Percentiles rank a stretch among this genome's conserved stretches.
phyloP scores from a whole-genome alignment of 2,113 vertebrate genomes.

The Vidua chalybeata region DNA sequence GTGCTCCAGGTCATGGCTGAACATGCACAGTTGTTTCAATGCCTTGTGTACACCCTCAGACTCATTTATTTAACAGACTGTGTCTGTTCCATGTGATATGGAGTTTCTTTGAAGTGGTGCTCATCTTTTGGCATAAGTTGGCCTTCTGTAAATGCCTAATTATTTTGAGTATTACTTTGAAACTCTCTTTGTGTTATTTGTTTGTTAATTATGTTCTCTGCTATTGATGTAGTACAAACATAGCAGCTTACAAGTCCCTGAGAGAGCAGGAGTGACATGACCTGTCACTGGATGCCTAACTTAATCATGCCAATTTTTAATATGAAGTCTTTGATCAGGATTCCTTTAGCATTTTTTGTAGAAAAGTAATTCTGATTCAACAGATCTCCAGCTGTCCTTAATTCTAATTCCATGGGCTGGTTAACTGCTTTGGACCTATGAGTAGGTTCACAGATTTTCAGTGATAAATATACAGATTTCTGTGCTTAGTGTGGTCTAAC shows the following conservation, averaged over 20 bases:
- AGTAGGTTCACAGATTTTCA: neutral
- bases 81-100: neutral
- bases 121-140: neutral
- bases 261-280: neutral
- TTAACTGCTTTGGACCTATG: neutral
- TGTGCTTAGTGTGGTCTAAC: neutral
- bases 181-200: neutral
- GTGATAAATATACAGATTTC: neutral
- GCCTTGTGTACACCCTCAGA: neutral
- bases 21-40: neutral
- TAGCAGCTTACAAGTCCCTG: neutral
- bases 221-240: neutral
- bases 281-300: neutral
- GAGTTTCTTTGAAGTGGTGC: neutral
- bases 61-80: neutral
- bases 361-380: neutral
- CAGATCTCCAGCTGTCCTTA: neutral
- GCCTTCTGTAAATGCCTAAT: neutral
- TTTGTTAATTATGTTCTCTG: neutral
- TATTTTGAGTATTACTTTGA: neutral
- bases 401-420: neutral
- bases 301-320: neutral
- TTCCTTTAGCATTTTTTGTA: neutral
- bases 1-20: neutral
- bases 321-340: neutral